Percentiles rank a stretch among this genome's conserved stretches.
Conservation (phyloP, 2,113 vertebrate genomes). For the Apteryx owenii region DNA sequence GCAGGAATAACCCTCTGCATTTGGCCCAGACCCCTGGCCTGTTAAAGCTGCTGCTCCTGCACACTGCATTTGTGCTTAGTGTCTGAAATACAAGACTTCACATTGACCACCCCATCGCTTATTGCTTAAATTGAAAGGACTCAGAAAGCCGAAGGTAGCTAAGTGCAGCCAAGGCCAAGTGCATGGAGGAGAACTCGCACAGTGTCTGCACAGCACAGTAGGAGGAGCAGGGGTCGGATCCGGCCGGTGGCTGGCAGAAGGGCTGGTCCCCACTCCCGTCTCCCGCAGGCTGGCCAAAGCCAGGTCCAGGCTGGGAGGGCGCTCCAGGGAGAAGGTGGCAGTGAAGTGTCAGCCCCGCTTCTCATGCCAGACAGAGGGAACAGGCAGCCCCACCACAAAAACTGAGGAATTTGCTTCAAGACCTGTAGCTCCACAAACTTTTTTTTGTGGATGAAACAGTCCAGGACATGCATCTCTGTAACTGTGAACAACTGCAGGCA, state of each 20-base stretch:
- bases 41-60: neutral
- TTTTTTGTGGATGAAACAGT: fast-evolving
- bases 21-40: fast-evolving
- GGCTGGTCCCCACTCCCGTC: neutral
- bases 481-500: neutral
- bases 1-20: neutral
- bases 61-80: neutral
- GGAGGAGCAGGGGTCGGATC: neutral
- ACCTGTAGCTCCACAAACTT: neutral
- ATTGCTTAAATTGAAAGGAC: neutral
- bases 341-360: fast-evolving
- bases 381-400: neutral
- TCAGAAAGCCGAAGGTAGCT: fast-evolving
- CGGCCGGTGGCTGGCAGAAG: fast-evolving
- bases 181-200: fast-evolving
- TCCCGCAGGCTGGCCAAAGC: neutral
- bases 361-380: neutral
- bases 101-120: neutral
- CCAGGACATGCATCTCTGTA: neutral
- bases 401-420: neutral
- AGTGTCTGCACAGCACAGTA: fast-evolving
- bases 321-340: fast-evolving
- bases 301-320: neutral
- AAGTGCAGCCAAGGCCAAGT: fast-evolving
- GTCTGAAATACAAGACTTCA: neutral